phyloP scores from a whole-genome alignment of 2,888 invertebrate genomes.

The Mesorhabditis sp. region DNA sequence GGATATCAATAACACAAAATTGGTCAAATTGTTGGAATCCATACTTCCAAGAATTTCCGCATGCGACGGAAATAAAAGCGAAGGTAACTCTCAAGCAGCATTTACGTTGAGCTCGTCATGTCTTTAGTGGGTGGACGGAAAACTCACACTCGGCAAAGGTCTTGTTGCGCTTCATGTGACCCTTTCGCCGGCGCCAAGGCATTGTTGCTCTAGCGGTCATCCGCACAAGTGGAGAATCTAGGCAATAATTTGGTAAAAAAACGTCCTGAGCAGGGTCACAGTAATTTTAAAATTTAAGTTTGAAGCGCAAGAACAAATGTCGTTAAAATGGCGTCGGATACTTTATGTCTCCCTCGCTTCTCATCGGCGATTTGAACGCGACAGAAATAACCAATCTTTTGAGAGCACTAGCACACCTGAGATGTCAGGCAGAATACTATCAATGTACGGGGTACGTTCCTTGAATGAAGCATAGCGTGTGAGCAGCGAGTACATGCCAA shows the following conservation, averaged over 20 bases:
- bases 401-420: neutral
- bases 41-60: too few relatives aligned
- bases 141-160: slow-evolving; percentile 6
- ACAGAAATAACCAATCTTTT: too few relatives aligned
- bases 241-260: neutral
- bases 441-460: neutral
- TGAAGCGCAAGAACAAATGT: too few relatives aligned
- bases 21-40: too few relatives aligned
- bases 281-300: too few relatives aligned
- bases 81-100: too few relatives aligned
- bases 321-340: too few relatives aligned
- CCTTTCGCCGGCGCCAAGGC: neutral
- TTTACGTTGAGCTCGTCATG: too few relatives aligned
- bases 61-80: too few relatives aligned
- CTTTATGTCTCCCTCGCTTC: too few relatives aligned
- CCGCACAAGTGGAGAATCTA: neutral
- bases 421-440: neutral
- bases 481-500: neutral
- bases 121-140: neutral
- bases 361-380: too few relatives aligned
- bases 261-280: neutral
- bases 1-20: too few relatives aligned
- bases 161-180: neutral
- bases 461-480: slow-evolving; percentile 1
- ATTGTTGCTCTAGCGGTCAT: neutral